Evolutionary conservation across 2,113 vertebrate species (phyloP).

Genomic region (Coregonus clupeaformis): DNA sequence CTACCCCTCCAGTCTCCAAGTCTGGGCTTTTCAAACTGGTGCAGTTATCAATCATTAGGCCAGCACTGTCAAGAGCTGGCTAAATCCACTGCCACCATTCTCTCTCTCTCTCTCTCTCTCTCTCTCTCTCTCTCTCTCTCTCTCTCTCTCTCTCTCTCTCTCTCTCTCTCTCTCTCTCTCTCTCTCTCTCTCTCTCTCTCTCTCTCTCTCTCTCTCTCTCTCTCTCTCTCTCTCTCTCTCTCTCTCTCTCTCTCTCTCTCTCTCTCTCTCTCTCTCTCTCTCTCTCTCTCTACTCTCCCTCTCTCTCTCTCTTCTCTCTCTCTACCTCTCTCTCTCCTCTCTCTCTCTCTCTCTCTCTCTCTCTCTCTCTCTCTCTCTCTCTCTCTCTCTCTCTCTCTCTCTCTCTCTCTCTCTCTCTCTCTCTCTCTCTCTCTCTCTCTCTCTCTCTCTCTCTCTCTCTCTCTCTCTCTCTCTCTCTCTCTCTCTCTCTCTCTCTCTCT

Average conservation of each 20-base stretch:
- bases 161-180: conserved; percentile 23
- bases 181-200: conserved; percentile 1
- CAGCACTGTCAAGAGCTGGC: conserved; percentile 85
- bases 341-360: not conserved
- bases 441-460: not conserved
- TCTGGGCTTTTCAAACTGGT: conserved; percentile 89
- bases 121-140: not conserved
- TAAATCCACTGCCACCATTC: conserved; percentile 82
- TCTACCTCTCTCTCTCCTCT: too few relatives aligned
- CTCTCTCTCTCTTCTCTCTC: conserved; percentile 63
- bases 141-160: conserved; percentile 28
- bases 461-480: conserved; percentile 3
- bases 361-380: conserved; percentile 19
- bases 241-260: conserved; percentile 20
- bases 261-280: conserved; percentile 13
- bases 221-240: not conserved
- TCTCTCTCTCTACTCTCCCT: conserved; percentile 20
- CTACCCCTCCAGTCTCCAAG: conserved; percentile 45
- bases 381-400: conserved; percentile 14
- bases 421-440: conserved; percentile 62
- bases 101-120: conserved; percentile 29
- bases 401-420: conserved; percentile 21
- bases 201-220: conserved; percentile 60
- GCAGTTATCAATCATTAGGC: conserved; percentile 95
- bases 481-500: conserved; percentile 26